Conservation (phyloP, 1,140 invertebrate species). For the Varroa destructor region DNA sequence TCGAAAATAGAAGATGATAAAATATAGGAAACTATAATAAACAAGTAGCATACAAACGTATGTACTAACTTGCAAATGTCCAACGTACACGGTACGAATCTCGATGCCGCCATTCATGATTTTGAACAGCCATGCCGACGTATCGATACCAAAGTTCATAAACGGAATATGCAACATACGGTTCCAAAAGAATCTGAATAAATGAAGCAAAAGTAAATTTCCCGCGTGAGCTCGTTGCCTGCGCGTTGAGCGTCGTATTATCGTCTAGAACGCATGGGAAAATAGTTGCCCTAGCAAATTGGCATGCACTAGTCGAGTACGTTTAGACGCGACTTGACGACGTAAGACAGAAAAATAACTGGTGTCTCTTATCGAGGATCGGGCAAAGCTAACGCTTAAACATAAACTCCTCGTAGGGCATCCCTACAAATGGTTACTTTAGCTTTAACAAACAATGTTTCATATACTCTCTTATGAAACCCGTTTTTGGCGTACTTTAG, state of each 20-base stretch:
- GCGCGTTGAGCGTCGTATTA: background rate
- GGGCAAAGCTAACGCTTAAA: no score
- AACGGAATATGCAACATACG: conserved; percentile 82
- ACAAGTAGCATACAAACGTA: conserved; percentile 47
- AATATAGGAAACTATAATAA: no score
- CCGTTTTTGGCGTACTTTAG: no score
- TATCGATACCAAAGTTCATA: conserved; percentile 72
- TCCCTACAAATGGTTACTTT: no score
- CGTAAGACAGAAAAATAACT: no score
- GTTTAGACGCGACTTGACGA: no score
- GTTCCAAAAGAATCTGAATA: conserved; percentile 51
- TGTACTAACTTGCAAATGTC: conserved; percentile 75
- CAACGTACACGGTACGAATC: conserved; percentile 86
- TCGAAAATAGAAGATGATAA: no score
- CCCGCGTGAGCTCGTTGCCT: background rate
- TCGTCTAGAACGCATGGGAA: background rate
- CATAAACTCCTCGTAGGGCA: no score
- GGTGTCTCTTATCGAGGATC: no score
- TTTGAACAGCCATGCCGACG: conserved; percentile 73
- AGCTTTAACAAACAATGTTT: no score
- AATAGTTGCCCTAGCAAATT: background rate
- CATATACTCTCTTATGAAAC: no score
- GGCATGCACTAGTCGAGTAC: no score
- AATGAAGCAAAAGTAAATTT: background rate
- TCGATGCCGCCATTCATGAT: conserved; percentile 90